Evolutionary conservation across 2,113 vertebrate genomes (phyloP).

Genomic region (Coracopsis vasa): DNA sequence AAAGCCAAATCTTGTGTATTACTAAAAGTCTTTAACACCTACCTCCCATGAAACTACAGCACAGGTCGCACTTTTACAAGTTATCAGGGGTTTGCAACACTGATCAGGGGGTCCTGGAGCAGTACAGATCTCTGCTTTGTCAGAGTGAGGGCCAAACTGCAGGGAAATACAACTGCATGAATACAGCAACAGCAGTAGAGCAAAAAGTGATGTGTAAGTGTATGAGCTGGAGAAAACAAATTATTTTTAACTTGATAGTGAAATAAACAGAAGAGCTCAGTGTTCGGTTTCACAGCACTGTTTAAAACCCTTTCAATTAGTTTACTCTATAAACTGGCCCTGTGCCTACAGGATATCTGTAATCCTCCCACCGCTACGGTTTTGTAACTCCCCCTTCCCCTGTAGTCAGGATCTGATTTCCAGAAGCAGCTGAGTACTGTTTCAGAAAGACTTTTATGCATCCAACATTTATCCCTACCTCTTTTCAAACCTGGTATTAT

Average conservation of each 20-base stretch:
- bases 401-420: not conserved
- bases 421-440: not conserved
- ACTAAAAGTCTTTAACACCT: not conserved
- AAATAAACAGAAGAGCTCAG: not conserved
- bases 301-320: not conserved
- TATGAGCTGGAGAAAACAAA: not conserved
- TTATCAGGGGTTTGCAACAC: constrained; percentile 71
- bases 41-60: constrained; percentile 78
- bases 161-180: constrained; percentile 2
- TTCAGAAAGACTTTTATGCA: not conserved
- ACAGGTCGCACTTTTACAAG: constrained; percentile 73
- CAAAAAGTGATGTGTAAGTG: not conserved
- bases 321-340: not conserved
- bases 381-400: not conserved
- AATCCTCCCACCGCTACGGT: not conserved
- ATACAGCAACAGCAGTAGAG: not conserved
- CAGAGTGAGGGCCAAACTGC: constrained; percentile 76
- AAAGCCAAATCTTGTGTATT: not conserved
- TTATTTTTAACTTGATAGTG: not conserved
- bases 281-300: not conserved
- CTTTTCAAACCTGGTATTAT: not conserved
- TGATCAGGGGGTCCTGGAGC: constrained; percentile 74
- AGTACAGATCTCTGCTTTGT: constrained; percentile 70
- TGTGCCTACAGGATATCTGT: not conserved
- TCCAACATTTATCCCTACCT: not conserved